Conservation (phyloP, 2,113 vertebrate species). For the Gavia stellata region DNA sequence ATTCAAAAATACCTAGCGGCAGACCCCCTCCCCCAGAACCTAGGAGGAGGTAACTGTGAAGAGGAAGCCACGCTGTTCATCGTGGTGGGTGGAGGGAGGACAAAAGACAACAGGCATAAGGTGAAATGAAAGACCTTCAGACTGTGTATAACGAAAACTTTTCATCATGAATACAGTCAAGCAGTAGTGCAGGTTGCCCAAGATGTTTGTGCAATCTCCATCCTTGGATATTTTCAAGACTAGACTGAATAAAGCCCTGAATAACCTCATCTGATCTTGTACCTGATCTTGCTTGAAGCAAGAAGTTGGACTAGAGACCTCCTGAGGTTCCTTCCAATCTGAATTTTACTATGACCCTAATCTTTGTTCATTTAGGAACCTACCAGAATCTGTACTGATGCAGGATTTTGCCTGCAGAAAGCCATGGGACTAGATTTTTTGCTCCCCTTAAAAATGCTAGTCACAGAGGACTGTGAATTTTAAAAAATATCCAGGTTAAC, state of each 20-base stretch:
- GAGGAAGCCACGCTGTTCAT: not conserved
- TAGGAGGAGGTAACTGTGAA: not conserved
- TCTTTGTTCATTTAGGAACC: not conserved
- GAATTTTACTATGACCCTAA: not conserved
- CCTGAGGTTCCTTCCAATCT: not conserved
- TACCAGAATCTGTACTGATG: not conserved
- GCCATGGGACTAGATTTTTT: not conserved
- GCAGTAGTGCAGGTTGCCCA: not conserved
- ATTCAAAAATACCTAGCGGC: not conserved
- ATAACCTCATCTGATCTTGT: not conserved
- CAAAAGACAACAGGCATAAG: not conserved
- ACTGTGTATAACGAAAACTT: not conserved
- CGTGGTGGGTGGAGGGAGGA: not conserved
- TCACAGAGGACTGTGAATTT: not conserved
- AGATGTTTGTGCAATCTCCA: not conserved
- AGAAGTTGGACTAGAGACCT: not conserved
- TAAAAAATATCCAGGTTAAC: not conserved
- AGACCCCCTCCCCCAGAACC: rapidly evolving
- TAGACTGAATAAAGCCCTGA: not conserved
- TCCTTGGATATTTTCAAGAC: not conserved
- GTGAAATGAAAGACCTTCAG: not conserved
- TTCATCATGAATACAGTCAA: not conserved
- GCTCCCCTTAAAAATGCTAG: not conserved
- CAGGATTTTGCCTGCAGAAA: not conserved
- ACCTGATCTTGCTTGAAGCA: not conserved